These are phyloP conservation scores for Cyrtodaria siliqua DNA, from an alignment of 2,888 invertebrate genomes.

Conservation along the genomic window DNA sequence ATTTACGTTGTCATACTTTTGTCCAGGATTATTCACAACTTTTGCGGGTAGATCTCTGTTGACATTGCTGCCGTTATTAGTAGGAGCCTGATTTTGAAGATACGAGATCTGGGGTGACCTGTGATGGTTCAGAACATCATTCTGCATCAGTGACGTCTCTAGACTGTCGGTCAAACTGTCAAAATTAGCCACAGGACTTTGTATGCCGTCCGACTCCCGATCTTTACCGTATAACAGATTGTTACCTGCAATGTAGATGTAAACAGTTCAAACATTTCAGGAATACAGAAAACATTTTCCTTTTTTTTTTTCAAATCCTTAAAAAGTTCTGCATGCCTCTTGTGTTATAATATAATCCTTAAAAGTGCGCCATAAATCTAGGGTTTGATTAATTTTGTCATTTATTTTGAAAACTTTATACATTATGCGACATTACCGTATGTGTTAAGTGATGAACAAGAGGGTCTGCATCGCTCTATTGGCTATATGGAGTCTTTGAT, in stretches of 20 bases:
- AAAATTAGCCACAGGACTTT: slow-evolving; percentile 64
- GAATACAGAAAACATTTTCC: neutral
- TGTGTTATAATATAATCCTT: too few species aligned
- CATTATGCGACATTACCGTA: too few species aligned
- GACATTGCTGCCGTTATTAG: slow-evolving; percentile 58
- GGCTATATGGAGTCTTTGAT: too few species aligned
- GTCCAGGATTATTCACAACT: slow-evolving; percentile 82
- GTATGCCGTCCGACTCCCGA: slow-evolving; percentile 54
- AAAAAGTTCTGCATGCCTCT: too few species aligned
- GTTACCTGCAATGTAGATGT: slow-evolving; percentile 65
- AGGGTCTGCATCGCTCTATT: too few species aligned
- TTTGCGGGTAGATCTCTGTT: slow-evolving; percentile 81
- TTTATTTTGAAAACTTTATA: too few species aligned
- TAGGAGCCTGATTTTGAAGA: slow-evolving; percentile 91
- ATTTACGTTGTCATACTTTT: slow-evolving; percentile 29
- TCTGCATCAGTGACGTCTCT: slow-evolving; percentile 86
- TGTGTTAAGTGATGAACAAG: too few species aligned
- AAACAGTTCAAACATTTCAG: slow-evolving; percentile 1
- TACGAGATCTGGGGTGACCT: slow-evolving; percentile 89
- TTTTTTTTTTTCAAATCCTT: neutral
- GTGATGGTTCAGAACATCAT: slow-evolving; percentile 86
- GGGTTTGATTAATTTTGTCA: too few species aligned
- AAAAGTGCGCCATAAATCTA: too few species aligned
- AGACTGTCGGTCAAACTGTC: slow-evolving; percentile 82
- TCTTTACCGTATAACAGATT: slow-evolving; percentile 69